Conservation (phyloP, 1,140 invertebrate species). For the Megalopta genalis region DNA sequence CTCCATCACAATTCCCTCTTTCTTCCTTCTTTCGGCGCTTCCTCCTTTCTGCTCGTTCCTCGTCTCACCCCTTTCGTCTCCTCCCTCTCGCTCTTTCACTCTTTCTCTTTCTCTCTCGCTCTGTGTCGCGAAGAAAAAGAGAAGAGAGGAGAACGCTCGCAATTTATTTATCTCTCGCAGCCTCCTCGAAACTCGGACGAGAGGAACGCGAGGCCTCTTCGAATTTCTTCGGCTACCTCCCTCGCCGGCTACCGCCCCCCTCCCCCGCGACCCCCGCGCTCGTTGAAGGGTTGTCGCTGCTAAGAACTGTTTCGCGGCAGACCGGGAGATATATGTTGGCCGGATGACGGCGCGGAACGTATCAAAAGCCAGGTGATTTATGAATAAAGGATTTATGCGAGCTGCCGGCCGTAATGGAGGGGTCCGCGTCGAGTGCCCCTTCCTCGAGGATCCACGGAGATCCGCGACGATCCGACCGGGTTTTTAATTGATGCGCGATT, state of each 20-base stretch:
- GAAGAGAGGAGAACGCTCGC: constrained; percentile 33
- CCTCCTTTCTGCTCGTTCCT: not conserved
- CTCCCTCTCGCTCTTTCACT: not conserved
- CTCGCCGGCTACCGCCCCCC: too few relatives aligned
- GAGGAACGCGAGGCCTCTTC: constrained; percentile 42
- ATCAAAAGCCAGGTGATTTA: constrained; percentile 36
- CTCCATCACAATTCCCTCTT: constrained; percentile 35
- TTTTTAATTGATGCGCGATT: too few relatives aligned
- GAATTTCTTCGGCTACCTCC: constrained; percentile 36
- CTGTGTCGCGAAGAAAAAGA: not conserved
- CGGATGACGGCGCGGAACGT: constrained; percentile 45
- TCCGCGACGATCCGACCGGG: not conserved
- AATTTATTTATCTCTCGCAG: constrained; percentile 59
- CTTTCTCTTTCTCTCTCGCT: not conserved
- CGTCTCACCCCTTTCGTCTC: constrained; percentile 3
- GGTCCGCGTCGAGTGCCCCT: not conserved
- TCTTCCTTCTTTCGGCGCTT: not conserved
- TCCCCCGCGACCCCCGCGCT: not conserved
- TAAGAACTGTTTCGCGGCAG: constrained; percentile 10
- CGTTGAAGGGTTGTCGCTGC: constrained; percentile 51
- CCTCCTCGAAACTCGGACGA: not conserved
- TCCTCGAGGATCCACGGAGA: not conserved
- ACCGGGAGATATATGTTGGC: constrained; percentile 41
- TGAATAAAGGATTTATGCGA: constrained; percentile 37
- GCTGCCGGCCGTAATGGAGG: constrained; percentile 7